These are phyloP conservation scores for Agrochola macilenta DNA, from an alignment of 2,888 invertebrate genomes.

Conservation along the genomic window DNA sequence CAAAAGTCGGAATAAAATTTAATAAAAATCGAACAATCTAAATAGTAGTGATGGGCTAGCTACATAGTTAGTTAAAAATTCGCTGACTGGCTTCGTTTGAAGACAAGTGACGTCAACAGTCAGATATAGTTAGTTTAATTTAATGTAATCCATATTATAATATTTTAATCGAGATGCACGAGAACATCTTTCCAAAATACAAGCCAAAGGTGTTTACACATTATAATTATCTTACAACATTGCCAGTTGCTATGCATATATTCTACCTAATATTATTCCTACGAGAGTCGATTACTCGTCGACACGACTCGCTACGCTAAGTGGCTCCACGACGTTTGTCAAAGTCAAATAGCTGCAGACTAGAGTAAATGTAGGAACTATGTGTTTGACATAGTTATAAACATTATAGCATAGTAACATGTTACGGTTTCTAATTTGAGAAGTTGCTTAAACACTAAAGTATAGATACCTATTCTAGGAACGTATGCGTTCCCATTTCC, in stretches of 20 bases:
- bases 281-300: constrained; percentile 49
- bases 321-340: constrained; percentile 51
- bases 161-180: background rate
- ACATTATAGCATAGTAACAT: background rate
- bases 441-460: constrained; percentile 7
- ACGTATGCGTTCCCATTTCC: too few relatives aligned
- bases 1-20: too few relatives aligned
- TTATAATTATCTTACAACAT: constrained; percentile 28
- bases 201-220: background rate
- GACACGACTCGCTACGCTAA: constrained; percentile 43
- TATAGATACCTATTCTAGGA: too few relatives aligned
- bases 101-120: too few relatives aligned
- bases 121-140: too few relatives aligned
- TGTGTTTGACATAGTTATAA: constrained; percentile 30
- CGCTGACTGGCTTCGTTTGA: too few relatives aligned
- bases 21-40: too few relatives aligned
- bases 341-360: constrained; percentile 50
- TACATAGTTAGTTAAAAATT: too few relatives aligned
- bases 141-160: too few relatives aligned
- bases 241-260: constrained; percentile 18
- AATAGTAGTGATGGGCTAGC: too few relatives aligned
- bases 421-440: constrained; percentile 32
- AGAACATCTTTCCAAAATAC: background rate
- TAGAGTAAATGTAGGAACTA: constrained; percentile 45
- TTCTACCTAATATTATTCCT: constrained; percentile 49